A percentile compares a stretch with the other conserved stretches of the same genome.
Evolutionary conservation across 1,140 invertebrate genomes (phyloP).

Genomic region (Aphidius gifuensis): DNA sequence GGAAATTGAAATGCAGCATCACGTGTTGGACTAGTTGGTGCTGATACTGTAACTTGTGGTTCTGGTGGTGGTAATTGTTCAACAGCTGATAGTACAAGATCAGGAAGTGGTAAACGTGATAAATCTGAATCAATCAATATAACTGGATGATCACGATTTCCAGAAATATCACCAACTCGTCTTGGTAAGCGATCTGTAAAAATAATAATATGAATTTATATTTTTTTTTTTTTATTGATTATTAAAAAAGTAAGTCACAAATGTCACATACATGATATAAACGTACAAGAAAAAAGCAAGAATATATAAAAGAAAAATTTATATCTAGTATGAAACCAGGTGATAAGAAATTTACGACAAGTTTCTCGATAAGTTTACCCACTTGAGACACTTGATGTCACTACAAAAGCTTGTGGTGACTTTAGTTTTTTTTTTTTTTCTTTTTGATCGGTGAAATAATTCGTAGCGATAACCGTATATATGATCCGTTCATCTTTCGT

Average conservation of each 20-base stretch:
- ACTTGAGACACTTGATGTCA: no score
- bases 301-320: no score
- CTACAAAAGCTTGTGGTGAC: no score
- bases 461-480: no score
- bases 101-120: conserved; percentile 45
- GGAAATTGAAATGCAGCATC: conserved; percentile 53
- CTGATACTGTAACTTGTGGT: conserved; percentile 51
- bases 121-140: conserved; percentile 48
- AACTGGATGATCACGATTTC: conserved; percentile 41
- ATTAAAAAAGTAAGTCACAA: no score
- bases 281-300: background rate
- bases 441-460: no score
- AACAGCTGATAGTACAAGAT: conserved; percentile 48
- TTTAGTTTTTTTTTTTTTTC: no score
- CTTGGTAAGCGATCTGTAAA: conserved; percentile 47
- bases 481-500: no score
- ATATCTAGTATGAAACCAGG: no score
- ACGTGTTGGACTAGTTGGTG: conserved; percentile 50
- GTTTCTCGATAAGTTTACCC: background rate
- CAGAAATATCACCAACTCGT: conserved; percentile 33
- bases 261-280: background rate
- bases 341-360: background rate
- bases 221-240: background rate
- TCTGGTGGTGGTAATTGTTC: conserved; percentile 45
- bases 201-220: conserved; percentile 9